Conservation (phyloP, 1,140 invertebrate species). For the Leguminivora glycinivorella region DNA sequence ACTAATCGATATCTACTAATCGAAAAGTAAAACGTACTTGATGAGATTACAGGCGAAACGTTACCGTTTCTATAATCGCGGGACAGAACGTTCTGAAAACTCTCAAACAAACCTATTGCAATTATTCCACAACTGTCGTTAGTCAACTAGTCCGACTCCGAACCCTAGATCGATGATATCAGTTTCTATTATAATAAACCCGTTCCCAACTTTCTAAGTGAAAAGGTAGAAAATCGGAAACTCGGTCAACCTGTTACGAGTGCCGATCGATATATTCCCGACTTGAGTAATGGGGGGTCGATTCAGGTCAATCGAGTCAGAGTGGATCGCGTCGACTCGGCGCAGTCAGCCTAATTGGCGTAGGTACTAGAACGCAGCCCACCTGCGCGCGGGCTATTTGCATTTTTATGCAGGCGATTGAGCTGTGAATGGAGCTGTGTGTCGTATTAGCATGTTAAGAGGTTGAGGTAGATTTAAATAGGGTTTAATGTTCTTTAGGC, state of each 20-base stretch:
- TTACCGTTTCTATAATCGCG: no score
- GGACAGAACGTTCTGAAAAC: no score
- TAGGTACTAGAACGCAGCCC: conserved; percentile 5
- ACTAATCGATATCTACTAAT: no score
- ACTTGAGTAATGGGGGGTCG: conserved; percentile 23
- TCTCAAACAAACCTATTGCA: neutral
- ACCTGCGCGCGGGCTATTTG: conserved; percentile 18
- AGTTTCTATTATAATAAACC: conserved; percentile 14
- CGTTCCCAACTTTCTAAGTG: conserved; percentile 16
- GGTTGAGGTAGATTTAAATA: neutral
- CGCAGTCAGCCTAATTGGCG: conserved; percentile 42
- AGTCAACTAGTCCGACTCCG: conserved; percentile 6
- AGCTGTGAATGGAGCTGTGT: neutral
- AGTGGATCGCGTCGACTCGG: conserved; percentile 32
- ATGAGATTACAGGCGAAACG: no score
- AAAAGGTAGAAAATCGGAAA: conserved; percentile 18
- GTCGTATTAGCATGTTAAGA: neutral
- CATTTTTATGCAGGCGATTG: conserved; percentile 15
- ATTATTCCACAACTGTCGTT: neutral
- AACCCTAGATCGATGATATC: neutral
- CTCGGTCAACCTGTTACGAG: conserved; percentile 9
- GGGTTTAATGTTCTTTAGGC: neutral
- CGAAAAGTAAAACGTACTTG: no score
- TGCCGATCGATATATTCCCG: conserved; percentile 6
- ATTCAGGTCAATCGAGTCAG: conserved; percentile 38